Base-by-base conservation (phyloP, 2,797 vertebrate species). In the Ataeniobius toweri region DNA sequence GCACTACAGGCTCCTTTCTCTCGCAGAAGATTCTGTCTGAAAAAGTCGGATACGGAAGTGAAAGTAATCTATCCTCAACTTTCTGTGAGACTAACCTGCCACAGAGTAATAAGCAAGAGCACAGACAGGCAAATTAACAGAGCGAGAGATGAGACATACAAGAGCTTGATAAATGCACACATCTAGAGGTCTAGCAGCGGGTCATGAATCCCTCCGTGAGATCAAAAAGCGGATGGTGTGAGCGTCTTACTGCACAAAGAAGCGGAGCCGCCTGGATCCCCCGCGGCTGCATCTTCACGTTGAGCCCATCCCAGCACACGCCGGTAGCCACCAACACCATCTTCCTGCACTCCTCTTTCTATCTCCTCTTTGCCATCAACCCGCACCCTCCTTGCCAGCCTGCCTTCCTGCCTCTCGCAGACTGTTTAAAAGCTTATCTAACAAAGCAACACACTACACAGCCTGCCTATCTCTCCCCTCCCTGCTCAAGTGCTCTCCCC, bases 381-480 rank as follows among this genome's bases (percentile, higher is more conserved):
- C 81, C 61, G 78, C 80, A 78, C 73, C 61, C 80, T 71, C 69
- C 63, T 72, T 70, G 39, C 71, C 87, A 75, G 70, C 76, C 86
- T 85, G 87, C 81, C 91, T 91, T 88, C 84, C 88, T 83, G 89
- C 86, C 90, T 88, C 90, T 86, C 48, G 31, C 61, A 93, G 87
- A 91, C 86, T 79, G 89, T 92, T 94, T 87, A 88, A 86, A 69
- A 92, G 94, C 93, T 96, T 95, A 95, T 95, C 96, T 94, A 94
- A 96, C 95, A 96, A 96, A 96, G 96, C 95, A 95, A 94, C 93
- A 89, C 92, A 88, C 93, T 89, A 92, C 92, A 92, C 93, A 91
- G 81, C 83, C 90, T 83, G 92, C 87, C 93, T 92, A 91, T 93
- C 91, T 90, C 91, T 89, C 91, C 83, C 82, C 84, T 90, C 84